Conservation (phyloP, 2,888 invertebrate genomes). For the Macrophya alboannulata region DNA sequence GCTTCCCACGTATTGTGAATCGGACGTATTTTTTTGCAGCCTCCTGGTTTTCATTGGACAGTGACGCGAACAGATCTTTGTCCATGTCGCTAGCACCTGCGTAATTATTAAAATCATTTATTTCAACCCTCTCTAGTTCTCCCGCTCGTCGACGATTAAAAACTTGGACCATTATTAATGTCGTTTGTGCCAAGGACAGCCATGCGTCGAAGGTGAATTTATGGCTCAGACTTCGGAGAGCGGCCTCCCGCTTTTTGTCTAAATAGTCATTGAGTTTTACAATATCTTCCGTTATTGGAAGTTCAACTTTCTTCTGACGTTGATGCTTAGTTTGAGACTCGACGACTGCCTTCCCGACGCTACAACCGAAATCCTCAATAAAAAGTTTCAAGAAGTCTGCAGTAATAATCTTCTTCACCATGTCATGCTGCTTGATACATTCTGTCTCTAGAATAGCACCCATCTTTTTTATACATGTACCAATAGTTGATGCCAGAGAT, state of each 20-base stretch:
- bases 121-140: constrained; percentile 11
- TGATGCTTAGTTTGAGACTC: constrained; percentile 51
- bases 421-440: neutral
- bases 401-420: constrained; percentile 19
- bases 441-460: constrained; percentile 49
- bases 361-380: constrained; percentile 47
- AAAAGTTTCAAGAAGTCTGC: neutral
- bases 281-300: constrained; percentile 50
- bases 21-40: constrained; percentile 49
- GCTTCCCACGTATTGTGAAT: constrained; percentile 28
- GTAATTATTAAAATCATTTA: neutral
- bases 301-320: constrained; percentile 33
- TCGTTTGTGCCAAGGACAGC: constrained; percentile 34
- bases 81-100: neutral
- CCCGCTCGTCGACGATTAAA: neutral
- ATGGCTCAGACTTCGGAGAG: neutral
- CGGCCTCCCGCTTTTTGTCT: neutral
- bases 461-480: constrained; percentile 54
- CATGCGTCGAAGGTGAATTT: constrained; percentile 6
- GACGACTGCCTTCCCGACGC: constrained; percentile 48
- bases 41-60: constrained; percentile 12
- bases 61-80: neutral
- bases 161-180: neutral
- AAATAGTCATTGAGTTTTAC: neutral
- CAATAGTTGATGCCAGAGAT: constrained; percentile 39